Evolutionary conservation across 2,113 vertebrate genomes (phyloP).

Genomic region (Scomber scombrus): DNA sequence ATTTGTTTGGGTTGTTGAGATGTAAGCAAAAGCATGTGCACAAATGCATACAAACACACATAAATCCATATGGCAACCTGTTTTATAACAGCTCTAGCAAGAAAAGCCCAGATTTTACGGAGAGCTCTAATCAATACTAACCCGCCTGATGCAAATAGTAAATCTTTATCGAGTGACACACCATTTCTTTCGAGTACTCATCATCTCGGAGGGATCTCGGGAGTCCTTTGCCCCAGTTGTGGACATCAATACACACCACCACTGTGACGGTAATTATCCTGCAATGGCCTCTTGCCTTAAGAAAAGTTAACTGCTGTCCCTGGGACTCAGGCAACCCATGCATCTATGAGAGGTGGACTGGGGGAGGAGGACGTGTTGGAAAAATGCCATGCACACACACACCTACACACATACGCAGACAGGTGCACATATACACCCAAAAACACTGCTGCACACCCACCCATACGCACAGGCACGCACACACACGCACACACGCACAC

Average conservation of each 20-base stretch:
- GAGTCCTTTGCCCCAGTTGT: conserved; percentile 37
- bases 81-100: conserved; percentile 34
- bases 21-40: background rate
- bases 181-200: conserved; percentile 61
- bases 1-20: background rate
- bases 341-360: conserved; percentile 43
- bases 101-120: conserved; percentile 19
- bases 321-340: conserved; percentile 17
- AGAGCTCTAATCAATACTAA: conserved; percentile 62
- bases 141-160: conserved; percentile 57
- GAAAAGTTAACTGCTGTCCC: conserved; percentile 64
- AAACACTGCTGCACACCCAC: too few species aligned
- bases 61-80: conserved; percentile 5
- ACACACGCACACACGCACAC: background rate
- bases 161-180: conserved; percentile 74
- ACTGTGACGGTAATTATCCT: conserved; percentile 66
- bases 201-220: conserved; percentile 50
- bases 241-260: conserved; percentile 70
- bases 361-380: conserved; percentile 20
- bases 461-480: background rate
- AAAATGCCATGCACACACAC: background rate
- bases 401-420: background rate
- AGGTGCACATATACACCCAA: background rate
- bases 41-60: background rate
- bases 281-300: conserved; percentile 51